Evolutionary conservation across 2,888 invertebrate species (phyloP).

Genomic region (Megamerina dolium): DNA sequence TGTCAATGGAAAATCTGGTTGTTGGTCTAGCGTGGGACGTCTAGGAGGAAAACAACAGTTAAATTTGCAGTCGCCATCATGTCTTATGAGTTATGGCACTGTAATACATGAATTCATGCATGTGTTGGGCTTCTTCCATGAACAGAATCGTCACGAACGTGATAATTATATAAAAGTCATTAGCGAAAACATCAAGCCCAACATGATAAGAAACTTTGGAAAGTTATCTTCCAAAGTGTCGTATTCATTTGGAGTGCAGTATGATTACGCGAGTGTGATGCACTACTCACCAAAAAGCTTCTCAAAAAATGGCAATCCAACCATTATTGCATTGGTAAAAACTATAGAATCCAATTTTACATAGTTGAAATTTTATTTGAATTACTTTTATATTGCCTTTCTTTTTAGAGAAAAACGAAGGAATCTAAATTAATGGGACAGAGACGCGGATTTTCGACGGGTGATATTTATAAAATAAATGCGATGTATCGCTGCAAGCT

Average conservation of each 20-base stretch:
- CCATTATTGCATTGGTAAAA: conserved; percentile 63
- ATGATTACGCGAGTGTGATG: conserved; percentile 77
- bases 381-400: background rate
- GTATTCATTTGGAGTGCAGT: conserved; percentile 60
- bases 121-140: conserved; percentile 72
- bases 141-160: conserved; percentile 71
- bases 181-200: conserved; percentile 61
- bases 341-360: background rate
- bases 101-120: conserved; percentile 75
- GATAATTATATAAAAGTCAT: conserved; percentile 62
- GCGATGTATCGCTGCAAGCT: conserved; percentile 42
- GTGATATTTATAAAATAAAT: conserved; percentile 40
- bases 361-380: background rate
- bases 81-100: conserved; percentile 63
- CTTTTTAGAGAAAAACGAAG: conserved; percentile 14
- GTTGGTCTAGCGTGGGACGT: conserved; percentile 74
- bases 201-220: conserved; percentile 63
- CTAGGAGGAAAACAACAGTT: conserved; percentile 58
- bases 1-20: conserved; percentile 61
- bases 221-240: conserved; percentile 55
- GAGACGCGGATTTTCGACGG: conserved; percentile 36
- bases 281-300: conserved; percentile 74
- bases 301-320: conserved; percentile 63
- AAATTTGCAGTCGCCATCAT: conserved; percentile 70
- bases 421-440: conserved; percentile 38